Conservation (phyloP, 23 tunicate genomes). For the Ascidia mentula region DNA sequence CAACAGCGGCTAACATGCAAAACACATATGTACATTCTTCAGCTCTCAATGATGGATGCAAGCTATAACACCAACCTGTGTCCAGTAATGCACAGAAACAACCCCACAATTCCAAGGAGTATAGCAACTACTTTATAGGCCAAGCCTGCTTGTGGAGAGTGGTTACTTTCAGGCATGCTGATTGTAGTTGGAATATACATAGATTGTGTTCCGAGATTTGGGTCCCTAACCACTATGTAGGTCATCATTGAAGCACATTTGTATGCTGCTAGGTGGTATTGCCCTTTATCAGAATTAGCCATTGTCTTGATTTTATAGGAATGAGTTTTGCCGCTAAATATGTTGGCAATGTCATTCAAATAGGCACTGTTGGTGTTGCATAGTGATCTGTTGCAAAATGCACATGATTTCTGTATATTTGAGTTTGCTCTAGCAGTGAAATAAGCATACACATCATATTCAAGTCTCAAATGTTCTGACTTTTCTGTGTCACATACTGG, state of each 20-base stretch:
- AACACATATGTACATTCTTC: no score
- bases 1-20: no score
- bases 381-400: neutral
- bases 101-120: neutral
- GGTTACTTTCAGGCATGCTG: neutral
- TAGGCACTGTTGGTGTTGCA: neutral
- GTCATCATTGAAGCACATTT: conserved; percentile 1
- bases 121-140: neutral
- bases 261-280: conserved; percentile 1
- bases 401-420: neutral
- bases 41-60: no score
- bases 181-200: neutral
- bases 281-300: neutral
- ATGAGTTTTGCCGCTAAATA: neutral
- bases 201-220: neutral
- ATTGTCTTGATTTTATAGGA: neutral
- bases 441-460: neutral
- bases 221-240: neutral
- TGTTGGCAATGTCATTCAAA: neutral
- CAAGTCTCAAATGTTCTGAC: neutral
- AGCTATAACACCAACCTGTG: no score
- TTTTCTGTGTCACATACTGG: neutral
- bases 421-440: neutral
- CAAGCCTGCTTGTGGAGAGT: neutral
- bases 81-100: neutral